Conservation (phyloP, 2,797 vertebrate genomes). For the Gymnoscopelus microlampas region DNA sequence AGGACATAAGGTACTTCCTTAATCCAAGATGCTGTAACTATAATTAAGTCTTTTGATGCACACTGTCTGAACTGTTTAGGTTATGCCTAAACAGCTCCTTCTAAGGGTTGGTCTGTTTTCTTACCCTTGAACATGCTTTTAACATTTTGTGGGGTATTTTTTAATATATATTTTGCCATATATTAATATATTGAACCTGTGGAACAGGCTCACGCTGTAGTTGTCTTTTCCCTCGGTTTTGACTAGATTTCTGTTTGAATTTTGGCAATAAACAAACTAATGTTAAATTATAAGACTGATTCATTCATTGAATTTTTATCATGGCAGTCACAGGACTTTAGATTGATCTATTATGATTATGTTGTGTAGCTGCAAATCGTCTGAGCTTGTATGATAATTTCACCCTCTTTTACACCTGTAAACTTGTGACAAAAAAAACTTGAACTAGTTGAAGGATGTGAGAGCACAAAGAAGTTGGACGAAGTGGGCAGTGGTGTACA, state of each 20-base stretch:
- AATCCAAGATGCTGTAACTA: slow-evolving; percentile 69
- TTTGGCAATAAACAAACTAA: slow-evolving; percentile 42
- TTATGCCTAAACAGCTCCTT: slow-evolving; percentile 32
- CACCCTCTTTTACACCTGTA: no score
- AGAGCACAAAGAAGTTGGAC: no score
- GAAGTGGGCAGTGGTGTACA: no score
- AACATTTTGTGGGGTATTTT: background rate
- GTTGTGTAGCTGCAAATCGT: no score
- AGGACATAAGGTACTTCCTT: slow-evolving; percentile 3
- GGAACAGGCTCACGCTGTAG: slow-evolving; percentile 33
- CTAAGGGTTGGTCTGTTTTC: slow-evolving; percentile 6
- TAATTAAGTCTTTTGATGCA: slow-evolving; percentile 17
- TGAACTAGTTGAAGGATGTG: no score
- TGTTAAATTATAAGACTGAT: slow-evolving; percentile 19
- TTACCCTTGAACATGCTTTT: slow-evolving; percentile 1
- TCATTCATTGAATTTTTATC: no score
- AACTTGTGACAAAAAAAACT: no score
- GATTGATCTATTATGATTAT: no score
- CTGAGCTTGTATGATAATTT: no score
- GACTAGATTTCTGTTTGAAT: slow-evolving; percentile 36
- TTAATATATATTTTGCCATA: slow-evolving; percentile 35
- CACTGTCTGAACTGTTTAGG: slow-evolving; percentile 24
- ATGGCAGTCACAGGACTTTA: no score
- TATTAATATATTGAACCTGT: slow-evolving; percentile 55
- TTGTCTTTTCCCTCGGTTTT: slow-evolving; percentile 43